Evolutionary conservation across 2,797 vertebrate genomes (phyloP), one percentile per base, ranked within the genome.

Genomic region (Spondyliosoma cantharus): DNA sequence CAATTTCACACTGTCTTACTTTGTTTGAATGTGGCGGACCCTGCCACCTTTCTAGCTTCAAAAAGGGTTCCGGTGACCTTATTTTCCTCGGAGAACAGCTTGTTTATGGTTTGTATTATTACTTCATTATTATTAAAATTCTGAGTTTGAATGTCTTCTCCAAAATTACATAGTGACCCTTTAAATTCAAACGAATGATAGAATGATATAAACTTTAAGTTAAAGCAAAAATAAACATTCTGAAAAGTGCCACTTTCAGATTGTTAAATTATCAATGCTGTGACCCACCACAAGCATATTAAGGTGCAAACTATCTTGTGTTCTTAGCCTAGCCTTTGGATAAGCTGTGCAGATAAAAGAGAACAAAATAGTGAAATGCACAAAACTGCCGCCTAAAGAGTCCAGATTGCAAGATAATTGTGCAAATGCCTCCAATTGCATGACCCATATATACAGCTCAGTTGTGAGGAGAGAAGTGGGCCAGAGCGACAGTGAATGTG

Each of bases 361-460:
- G 0, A 15, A 29, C 58, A 70, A 7, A 7, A 43, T 3, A 13
- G 13, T 50, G 2, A 29, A 58, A 22, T 46, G 5, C n/a, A 29
- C 7, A 42, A 13, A 63, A 59, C 63, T 62, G 14, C 52, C 59
- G 20, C 50, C 17, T 19, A 68, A 27, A 64, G 0, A 52, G 48
- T 61, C 70, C 17, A 49, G 8, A 58, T 15, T 46, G 20, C 9
- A 45, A 25, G 13, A 59, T 58, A 16, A 67, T 65, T 78, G 46
- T 54, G 71, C 27, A 82, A 54, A 82, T 59, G 48, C 56, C 32
- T 81, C 4, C 49, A 68, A 53, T 43, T 76, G 57, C 24, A 27
- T 85, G 83, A 89, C 86, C 83, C 79, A 87, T 76, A 82, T 82
- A 61, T 71, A 63, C 49, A 71, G 66, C 37, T 61, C 71, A 42